Base-by-base conservation (phyloP, 2,113 vertebrate genomes). In the Polypterus bichir region DNA sequence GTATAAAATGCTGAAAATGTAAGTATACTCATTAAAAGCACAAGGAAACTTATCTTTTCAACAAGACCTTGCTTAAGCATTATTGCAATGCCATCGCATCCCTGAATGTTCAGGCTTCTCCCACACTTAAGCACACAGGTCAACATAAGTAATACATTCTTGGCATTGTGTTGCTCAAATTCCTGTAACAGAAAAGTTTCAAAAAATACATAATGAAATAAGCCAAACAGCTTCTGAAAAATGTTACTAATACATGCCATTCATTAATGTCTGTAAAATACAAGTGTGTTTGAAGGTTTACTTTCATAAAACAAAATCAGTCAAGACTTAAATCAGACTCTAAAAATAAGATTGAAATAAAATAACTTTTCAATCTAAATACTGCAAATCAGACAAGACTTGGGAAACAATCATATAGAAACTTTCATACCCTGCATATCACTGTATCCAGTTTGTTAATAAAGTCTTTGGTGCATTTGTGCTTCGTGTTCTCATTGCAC, bases 11-110 rank as follows among this genome's bases (percentile, higher is more conserved):
- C 27, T 27, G 27, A 27, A 27, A 27, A 27, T 27, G 27, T 27
- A 27, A 27, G 27, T 27, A 27, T 27, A 27, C 27, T 27, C 27
- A 27, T 27, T 27, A 27, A 27, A 27, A 27, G 27, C 27, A 27
- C 27, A 27, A 49, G 49, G 68, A 73, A 79, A 92, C 96, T 93
- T 87, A 98, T 97, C 96, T 88, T 97, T 77, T 83, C 79, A 59
- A 94, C 69, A 73, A 97, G 80, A 8, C 88, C 91, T 4, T 87
- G 81, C 55, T 78, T 78, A 57, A 93, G 79, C 75, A 93, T 73
- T 49, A 76, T 77, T 65, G 67, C 47, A 27, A 94, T 66, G n/a
- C 92, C 91, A 63, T 74, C 70, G 71, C 81, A 82, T 63, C 80
- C 83, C 69, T 87, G 76, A 72, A 90, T 77, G 66, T 64, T 83